These are phyloP conservation scores for Melanostoma mellinum DNA, from an alignment of 2,888 invertebrate genomes.

Conservation along the genomic window DNA sequence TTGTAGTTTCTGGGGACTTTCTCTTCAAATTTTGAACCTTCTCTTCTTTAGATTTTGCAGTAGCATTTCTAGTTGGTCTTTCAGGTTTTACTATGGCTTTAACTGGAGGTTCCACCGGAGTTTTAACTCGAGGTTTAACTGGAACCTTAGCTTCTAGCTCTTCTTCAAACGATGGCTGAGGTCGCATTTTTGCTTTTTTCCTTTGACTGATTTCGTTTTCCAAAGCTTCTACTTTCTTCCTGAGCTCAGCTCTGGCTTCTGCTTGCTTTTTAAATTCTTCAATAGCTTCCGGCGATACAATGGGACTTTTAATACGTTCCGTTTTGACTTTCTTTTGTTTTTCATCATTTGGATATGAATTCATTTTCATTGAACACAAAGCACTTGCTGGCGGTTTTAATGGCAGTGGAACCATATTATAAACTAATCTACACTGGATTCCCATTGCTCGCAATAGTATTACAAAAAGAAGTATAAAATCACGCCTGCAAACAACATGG, in stretches of 20 bases:
- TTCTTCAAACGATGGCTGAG: slow-evolving; percentile 48
- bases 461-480: slow-evolving; percentile 89
- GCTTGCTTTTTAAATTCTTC: slow-evolving; percentile 22
- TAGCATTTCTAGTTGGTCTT: slow-evolving; percentile 1
- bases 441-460: slow-evolving; percentile 90
- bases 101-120: not conserved
- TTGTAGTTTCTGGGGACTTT: slow-evolving; percentile 34
- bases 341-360: slow-evolving; percentile 53
- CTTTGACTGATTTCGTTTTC: slow-evolving; percentile 38
- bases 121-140: slow-evolving; percentile 1
- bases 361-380: slow-evolving; percentile 84
- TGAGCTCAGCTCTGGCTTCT: slow-evolving; percentile 75
- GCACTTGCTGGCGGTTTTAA: slow-evolving; percentile 87
- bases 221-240: slow-evolving; percentile 44
- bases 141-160: slow-evolving; percentile 36
- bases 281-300: slow-evolving; percentile 75
- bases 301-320: slow-evolving; percentile 33
- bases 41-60: not conserved
- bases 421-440: slow-evolving; percentile 90
- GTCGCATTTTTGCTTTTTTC: slow-evolving; percentile 31
- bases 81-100: slow-evolving; percentile 1
- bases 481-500: slow-evolving; percentile 86
- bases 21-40: slow-evolving; percentile 37
- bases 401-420: slow-evolving; percentile 90
- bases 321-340: slow-evolving; percentile 38